Evolutionary conservation across 2,888 invertebrate genomes (phyloP), one percentile per base, ranked within the genome.

Genomic region (Alloscopus bannaensis): DNA sequence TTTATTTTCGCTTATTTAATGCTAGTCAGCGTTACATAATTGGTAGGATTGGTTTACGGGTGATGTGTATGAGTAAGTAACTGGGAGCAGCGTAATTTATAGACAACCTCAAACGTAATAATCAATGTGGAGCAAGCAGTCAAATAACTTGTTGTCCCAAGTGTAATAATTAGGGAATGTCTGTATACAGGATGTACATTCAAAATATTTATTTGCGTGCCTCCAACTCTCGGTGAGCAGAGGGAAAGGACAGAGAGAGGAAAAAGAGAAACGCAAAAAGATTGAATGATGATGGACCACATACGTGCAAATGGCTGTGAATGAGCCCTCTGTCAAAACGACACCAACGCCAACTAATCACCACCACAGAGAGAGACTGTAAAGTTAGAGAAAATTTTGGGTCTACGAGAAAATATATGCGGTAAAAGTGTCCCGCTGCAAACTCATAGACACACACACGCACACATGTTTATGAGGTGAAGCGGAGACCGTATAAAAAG

Each of bases 261-360:
- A 47, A 60, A 72, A 72, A 52, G 40, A 8, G 45, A 42, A 40
- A 28, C 16, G 29, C n/a, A 52, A 29, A 28, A 31, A 55, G 64
- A 77, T 70, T 70, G 70, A 77, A 69, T 77, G 70, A 77, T 77
- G 69, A 69, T 45, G 70, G 77, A 77, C 77, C 77, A 77, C 77
- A 77, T 76, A 76, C 69, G 69, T 55, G 70, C 62, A 77, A 64
- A 77, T 70, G 77, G 66, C 62, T 64, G 45, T 29, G 64, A 64
- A 70, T 57, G 62, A 70, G 70, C 55, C 62, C 64, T 70, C 70
- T 77, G 69, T 69, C 77, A 77, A 77, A 77, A 69, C 60, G 59
- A 68, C 76, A 76, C 76, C 62, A 76, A 60, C 60, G 62, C 76
- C 68, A 55, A n/a, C 70, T 73, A 65, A 73, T 64, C 73, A 72